Evolutionary conservation across 1,140 invertebrate species (phyloP).

Genomic region (Papilio polytes): DNA sequence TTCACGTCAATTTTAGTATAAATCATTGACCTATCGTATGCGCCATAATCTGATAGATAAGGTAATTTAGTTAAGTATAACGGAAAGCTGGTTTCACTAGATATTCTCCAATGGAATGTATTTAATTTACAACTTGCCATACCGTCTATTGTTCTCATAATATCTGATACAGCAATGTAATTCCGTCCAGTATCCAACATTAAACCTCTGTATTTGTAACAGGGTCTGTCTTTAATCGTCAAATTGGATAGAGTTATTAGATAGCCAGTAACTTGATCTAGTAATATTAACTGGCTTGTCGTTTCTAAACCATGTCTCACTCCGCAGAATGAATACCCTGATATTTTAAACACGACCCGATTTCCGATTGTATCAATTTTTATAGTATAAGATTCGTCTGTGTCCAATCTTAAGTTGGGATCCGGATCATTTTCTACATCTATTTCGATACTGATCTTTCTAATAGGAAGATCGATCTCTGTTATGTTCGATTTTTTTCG

Average conservation of each 20-base stretch:
- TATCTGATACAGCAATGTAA: constrained; percentile 87
- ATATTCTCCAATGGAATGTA: constrained; percentile 93
- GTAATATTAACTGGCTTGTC: constrained; percentile 89
- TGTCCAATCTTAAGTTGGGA: constrained; percentile 85
- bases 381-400: constrained; percentile 89
- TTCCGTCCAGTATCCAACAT: constrained; percentile 91
- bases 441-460: constrained; percentile 78
- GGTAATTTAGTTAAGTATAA: constrained; percentile 87
- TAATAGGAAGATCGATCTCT: constrained; percentile 50
- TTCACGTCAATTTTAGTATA: constrained; percentile 88
- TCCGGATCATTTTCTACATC: constrained; percentile 78
- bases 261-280: constrained; percentile 85
- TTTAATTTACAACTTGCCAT: constrained; percentile 92
- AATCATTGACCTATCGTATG: constrained; percentile 87
- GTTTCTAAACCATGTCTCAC: constrained; percentile 91
- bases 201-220: constrained; percentile 88
- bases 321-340: constrained; percentile 88
- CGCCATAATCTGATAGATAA: constrained; percentile 88
- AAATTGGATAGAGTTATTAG: constrained; percentile 85
- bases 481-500: constrained; percentile 40
- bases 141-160: constrained; percentile 88
- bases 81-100: constrained; percentile 92
- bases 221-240: constrained; percentile 84
- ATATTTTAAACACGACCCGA: constrained; percentile 85
- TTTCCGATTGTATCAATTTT: constrained; percentile 82